Conservation (phyloP, 2,797 vertebrate genomes). For the Crocodylus rhombifer region DNA sequence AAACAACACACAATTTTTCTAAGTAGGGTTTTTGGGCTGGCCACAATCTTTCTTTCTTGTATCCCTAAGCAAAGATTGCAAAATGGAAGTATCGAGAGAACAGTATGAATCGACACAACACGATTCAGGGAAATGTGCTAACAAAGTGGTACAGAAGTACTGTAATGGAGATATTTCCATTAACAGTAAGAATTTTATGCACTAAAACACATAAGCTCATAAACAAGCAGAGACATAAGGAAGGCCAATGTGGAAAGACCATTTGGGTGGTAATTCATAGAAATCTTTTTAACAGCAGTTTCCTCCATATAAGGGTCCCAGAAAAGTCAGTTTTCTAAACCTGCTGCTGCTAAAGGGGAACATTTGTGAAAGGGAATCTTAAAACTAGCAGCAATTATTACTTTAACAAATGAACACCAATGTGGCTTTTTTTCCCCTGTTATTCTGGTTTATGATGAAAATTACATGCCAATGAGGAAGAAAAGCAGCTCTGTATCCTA, state of each 20-base stretch:
- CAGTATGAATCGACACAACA: background rate
- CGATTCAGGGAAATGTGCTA: background rate
- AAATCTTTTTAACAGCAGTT: background rate
- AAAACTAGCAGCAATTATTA: background rate
- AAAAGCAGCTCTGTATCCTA: background rate
- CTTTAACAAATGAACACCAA: background rate
- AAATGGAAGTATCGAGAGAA: fast-evolving
- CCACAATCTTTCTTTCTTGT: background rate
- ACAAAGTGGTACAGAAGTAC: background rate
- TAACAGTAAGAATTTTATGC: background rate
- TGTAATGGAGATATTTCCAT: background rate
- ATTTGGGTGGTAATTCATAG: background rate
- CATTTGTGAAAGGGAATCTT: background rate
- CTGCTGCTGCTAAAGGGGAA: background rate
- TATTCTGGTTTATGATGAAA: background rate
- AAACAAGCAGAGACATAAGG: background rate
- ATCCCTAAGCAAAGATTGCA: background rate
- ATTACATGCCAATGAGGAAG: background rate
- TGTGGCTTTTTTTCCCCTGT: background rate
- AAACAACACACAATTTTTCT: fast-evolving
- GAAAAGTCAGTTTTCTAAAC: background rate
- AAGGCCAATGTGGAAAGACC: background rate
- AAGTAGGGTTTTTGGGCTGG: background rate
- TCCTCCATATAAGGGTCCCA: background rate
- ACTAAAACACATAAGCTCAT: background rate